Conservation (phyloP, 2,113 vertebrate species). For the Promerops cafer region DNA sequence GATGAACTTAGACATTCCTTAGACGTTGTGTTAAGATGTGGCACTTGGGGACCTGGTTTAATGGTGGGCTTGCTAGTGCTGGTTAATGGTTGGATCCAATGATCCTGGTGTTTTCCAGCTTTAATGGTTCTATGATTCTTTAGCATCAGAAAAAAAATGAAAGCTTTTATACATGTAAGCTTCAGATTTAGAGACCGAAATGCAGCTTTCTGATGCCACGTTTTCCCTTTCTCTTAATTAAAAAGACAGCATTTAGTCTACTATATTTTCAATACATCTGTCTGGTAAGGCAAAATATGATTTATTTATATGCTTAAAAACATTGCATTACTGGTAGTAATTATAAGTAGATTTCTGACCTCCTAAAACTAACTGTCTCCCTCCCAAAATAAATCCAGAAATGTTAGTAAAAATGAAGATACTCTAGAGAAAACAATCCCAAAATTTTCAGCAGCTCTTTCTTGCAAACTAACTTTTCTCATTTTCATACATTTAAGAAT, state of each 20-base stretch:
- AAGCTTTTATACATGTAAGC: neutral
- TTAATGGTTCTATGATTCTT: neutral
- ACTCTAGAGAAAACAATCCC: fast-evolving
- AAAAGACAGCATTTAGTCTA: neutral
- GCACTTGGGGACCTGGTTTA: neutral
- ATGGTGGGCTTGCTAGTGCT: neutral
- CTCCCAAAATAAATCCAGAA: neutral
- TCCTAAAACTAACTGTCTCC: neutral
- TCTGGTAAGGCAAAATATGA: neutral
- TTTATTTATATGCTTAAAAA: neutral
- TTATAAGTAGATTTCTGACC: neutral
- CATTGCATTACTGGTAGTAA: neutral
- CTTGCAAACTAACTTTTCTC: neutral
- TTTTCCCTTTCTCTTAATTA: neutral
- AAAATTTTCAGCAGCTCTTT: neutral
- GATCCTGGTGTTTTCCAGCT: neutral
- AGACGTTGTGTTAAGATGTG: neutral
- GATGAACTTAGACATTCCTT: neutral
- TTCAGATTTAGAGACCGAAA: neutral
- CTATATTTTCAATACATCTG: neutral
- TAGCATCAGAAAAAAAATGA: neutral
- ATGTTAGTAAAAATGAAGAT: neutral
- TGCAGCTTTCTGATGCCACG: neutral
- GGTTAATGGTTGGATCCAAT: neutral
- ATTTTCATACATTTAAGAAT: neutral